These are phyloP conservation scores for Parthenolecanium corni DNA, from an alignment of 2,888 invertebrate genomes.

Conservation along the genomic window DNA sequence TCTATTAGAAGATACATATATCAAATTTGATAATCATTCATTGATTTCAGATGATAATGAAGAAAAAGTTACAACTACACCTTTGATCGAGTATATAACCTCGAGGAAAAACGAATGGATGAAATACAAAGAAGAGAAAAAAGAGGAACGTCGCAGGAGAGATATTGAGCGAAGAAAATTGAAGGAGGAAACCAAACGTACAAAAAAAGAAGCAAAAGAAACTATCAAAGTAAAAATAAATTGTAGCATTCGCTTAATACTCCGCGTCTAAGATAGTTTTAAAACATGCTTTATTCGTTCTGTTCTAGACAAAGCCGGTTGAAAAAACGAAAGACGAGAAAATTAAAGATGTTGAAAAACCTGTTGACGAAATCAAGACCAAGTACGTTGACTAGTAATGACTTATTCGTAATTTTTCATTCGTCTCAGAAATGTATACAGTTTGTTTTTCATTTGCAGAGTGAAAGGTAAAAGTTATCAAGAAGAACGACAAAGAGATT, in stretches of 20 bases:
- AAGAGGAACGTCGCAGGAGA: constrained; percentile 39
- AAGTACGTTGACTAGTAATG: too few species aligned
- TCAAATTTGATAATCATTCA: too few species aligned
- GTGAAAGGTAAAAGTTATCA: constrained; percentile 32
- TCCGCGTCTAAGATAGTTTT: not conserved
- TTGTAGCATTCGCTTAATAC: not conserved
- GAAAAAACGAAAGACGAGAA: constrained; percentile 26
- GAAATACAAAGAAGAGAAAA: constrained; percentile 40
- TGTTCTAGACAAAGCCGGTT: constrained; percentile 29
- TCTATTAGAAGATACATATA: too few species aligned
- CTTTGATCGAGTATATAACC: constrained; percentile 62
- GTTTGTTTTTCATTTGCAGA: not conserved
- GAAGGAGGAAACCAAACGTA: constrained; percentile 38
- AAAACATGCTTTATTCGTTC: constrained; percentile 12
- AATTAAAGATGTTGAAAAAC: constrained; percentile 28
- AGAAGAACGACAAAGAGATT: constrained; percentile 32
- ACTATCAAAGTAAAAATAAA: not conserved
- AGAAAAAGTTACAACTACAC: constrained; percentile 55
- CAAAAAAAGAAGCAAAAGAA: constrained; percentile 30
- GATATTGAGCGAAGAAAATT: constrained; percentile 37
- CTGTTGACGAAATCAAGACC: not conserved
- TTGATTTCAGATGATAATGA: constrained; percentile 30
- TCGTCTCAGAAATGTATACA: too few species aligned
- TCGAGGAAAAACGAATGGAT: constrained; percentile 39
- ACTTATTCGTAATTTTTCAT: too few species aligned